A percentile compares a stretch with the other conserved stretches of the same genome.
phyloP scores from a whole-genome alignment of 2,113 vertebrate genomes.

The Vulpes ferrilata region DNA sequence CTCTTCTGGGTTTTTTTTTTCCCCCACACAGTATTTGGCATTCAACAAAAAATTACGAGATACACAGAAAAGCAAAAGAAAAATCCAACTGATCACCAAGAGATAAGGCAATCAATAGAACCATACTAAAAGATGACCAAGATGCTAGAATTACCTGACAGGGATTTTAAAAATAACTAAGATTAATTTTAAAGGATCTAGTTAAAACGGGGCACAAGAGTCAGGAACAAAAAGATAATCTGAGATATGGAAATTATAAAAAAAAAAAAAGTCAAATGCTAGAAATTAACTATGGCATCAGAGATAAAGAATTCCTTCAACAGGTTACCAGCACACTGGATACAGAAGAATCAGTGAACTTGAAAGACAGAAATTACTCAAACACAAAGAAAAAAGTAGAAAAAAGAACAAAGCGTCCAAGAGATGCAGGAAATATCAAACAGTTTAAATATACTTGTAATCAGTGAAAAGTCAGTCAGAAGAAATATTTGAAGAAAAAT shows the following conservation, averaged over 20 bases:
- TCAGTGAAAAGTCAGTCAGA: not conserved
- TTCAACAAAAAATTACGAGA: not conserved
- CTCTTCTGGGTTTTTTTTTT: not conserved
- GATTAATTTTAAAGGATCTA: not conserved
- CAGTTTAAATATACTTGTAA: not conserved
- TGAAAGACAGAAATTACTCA: not conserved
- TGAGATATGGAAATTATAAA: not conserved
- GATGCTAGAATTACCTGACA: not conserved
- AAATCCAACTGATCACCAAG: not conserved
- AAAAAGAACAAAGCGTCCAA: not conserved
- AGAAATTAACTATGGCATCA: not conserved
- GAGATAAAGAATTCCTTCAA: not conserved
- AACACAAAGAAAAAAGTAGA: not conserved
- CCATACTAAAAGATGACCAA: not conserved
- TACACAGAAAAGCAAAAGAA: constrained; percentile 20
- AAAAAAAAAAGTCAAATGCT: not conserved
- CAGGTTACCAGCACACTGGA: not conserved
- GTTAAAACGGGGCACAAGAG: not conserved
- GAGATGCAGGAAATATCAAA: not conserved
- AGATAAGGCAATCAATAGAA: not conserved
- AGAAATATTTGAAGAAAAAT: not conserved
- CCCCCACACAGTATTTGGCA: not conserved
- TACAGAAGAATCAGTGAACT: not conserved
- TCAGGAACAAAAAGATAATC: not conserved
- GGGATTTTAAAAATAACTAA: not conserved